Base-by-base conservation (phyloP, 2,113 vertebrate species). In the Carettochelys insculpta region DNA sequence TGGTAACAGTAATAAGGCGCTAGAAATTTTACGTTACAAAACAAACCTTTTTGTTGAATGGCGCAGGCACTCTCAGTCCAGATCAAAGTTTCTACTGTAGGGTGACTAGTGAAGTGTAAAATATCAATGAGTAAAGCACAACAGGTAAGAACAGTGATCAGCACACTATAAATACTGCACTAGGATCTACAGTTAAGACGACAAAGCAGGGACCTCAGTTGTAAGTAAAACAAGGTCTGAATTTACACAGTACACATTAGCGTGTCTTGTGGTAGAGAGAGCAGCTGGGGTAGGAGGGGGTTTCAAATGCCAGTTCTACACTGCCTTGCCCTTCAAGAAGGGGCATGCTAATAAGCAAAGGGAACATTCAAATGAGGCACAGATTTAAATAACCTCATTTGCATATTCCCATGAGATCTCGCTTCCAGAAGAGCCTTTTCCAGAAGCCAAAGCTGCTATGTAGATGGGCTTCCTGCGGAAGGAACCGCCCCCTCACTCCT, bases 1-100 rank as follows among this genome's bases (percentile, higher is more conserved):
- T 88, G 73, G 11, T 94, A 77, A 96, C 68, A 94, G 92, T 86
- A 97, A 90, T 97, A 97, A 98, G 97, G 97, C 94, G 94, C 95
- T 97, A 89, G 50, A 88, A 94, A 82, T 73, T 91, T 65, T 75
- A 93, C 2, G 0, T 90, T 86, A 91, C 93, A 90, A 93, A 95
- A 75, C 84, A 91, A 89, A 84, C 68, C 51, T 9, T 65, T 83
- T 75, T 87, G 80, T 91, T 93, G 93, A 92, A 94, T 88, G 92
- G 89, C 90, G 92, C 94, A 97, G 97, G 96, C 96, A 97, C 94
- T 45, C 80, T 8, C 41, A 90, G 75, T 93, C 27, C 56, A 73
- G 82, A 84, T 73, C 77, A 90, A 51, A 95, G 90, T 87, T 75
- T 94, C 92, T 93, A 61, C 56, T 5, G 4, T 48, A 68, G 48